A percentile compares a stretch with the other conserved stretches of the same genome.
Conservation (phyloP, 2,888 invertebrate genomes). For the Galeopsomyia nigrocyanea region DNA sequence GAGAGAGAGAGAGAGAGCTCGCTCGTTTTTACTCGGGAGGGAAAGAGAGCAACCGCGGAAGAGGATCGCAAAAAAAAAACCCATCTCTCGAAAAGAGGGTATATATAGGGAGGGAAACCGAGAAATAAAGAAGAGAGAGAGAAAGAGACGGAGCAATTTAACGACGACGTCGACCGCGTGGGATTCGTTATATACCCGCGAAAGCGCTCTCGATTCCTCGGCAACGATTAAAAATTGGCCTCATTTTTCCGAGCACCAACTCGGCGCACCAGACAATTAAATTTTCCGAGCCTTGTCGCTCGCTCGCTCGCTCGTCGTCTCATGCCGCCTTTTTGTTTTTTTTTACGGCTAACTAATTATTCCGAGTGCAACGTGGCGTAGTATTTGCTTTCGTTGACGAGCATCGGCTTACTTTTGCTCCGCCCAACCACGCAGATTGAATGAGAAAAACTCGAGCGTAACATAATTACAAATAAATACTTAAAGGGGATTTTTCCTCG, state of each 20-base stretch:
- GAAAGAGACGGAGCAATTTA: not conserved
- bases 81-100: not conserved
- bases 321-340: slow-evolving; percentile 34
- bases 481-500: slow-evolving; percentile 19
- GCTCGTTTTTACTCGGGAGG: slow-evolving; percentile 3
- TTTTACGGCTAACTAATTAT: slow-evolving; percentile 45
- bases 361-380: slow-evolving; percentile 33
- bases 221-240: slow-evolving; percentile 39
- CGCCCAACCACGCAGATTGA: not conserved
- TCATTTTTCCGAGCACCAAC: slow-evolving; percentile 12
- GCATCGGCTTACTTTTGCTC: not conserved
- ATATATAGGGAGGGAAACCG: not conserved
- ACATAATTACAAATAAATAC: slow-evolving; percentile 8
- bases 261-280: slow-evolving; percentile 31
- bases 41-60: slow-evolving; percentile 18
- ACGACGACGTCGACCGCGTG: not conserved
- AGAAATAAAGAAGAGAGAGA: not conserved
- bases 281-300: slow-evolving; percentile 6
- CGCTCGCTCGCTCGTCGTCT: not conserved
- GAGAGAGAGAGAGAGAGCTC: no score
- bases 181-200: slow-evolving; percentile 6
- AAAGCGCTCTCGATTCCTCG: slow-evolving; percentile 1
- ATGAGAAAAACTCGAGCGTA: no score
- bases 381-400: slow-evolving; percentile 9
- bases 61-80: slow-evolving; percentile 2